Base-by-base conservation (phyloP, 2,888 invertebrate genomes). In the Gari tellinella region DNA sequence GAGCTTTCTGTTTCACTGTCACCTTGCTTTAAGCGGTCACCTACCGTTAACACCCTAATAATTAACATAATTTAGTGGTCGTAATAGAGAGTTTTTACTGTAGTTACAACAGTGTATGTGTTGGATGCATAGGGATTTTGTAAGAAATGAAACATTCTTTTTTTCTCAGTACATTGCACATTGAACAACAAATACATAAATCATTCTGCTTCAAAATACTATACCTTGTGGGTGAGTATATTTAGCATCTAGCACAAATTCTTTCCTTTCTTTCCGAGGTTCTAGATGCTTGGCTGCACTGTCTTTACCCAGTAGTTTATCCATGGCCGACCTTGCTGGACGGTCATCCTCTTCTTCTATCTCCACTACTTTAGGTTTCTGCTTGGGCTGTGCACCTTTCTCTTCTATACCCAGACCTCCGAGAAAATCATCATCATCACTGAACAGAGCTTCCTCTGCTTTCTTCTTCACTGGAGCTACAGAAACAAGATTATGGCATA, bases 201-300 rank as follows among this genome's bases (percentile, higher is more conserved):
- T n/a, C n/a, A n/a, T 12, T 40, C n/a, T n/a, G n/a, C n/a, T n/a
- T n/a, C 31, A 31, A 31, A 7, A 19, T 19, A 1, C 10, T 31
- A 23, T 63, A 73, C 69, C 65, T 69, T 60, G 69, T 37, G 60
- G 56, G 40, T 85, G 77, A 5, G 82, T 82, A 68, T 88, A 90
- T 67, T 88, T 89, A 25, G 84, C 83, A 72, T 90, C 90, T 45
- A 90, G 70, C 0, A 88, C 85, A 86, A 90, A 89, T 57, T 88
- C 86, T 49, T 81, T 83, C 60, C 84, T 83, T 41, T 86, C 86
- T 46, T 85, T 84, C 12, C 66, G 51, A 2, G 82, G 70, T 52
- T 88, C 88, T 38, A 89, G 75, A 41, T 86, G 83, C 58, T 85
- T 84, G 8, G 78, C 65, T 4, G 72, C 56, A 7, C 77, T 63